A percentile compares a stretch with the other conserved stretches of the same genome.
Evolutionary conservation across 2,797 vertebrate genomes (phyloP).

Genomic region (Cyclura pinguis): DNA sequence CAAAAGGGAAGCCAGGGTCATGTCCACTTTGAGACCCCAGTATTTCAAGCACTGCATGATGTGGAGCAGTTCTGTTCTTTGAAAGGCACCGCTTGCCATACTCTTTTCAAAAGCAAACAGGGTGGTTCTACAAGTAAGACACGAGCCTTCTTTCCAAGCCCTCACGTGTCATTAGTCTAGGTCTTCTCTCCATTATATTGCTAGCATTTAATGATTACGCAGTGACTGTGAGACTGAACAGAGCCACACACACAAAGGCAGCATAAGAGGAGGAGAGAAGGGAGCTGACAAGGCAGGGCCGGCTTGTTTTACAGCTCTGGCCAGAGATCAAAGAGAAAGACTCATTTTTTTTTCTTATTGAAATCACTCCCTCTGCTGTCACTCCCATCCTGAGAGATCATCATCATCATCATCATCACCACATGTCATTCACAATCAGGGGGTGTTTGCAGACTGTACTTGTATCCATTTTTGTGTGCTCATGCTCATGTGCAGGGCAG

Average conservation of each 20-base stretch:
- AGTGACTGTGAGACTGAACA: slow-evolving; percentile 26
- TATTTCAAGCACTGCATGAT: background rate
- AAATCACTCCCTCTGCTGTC: slow-evolving; percentile 9
- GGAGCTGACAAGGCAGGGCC: background rate
- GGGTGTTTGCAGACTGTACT: background rate
- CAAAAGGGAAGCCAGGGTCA: background rate
- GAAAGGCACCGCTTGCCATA: background rate
- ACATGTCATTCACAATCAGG: background rate
- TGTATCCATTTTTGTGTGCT: background rate
- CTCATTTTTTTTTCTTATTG: background rate
- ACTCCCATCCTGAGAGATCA: background rate
- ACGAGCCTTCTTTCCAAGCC: background rate
- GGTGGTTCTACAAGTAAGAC: background rate
- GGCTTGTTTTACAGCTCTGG: slow-evolving; percentile 22
- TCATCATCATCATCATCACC: background rate
- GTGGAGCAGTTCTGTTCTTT: background rate
- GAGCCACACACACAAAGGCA: background rate
- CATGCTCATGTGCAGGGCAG: background rate
- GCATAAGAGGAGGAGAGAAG: background rate
- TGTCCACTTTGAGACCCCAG: background rate
- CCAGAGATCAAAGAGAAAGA: slow-evolving; percentile 13
- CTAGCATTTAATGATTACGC: background rate
- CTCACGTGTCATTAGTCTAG: background rate
- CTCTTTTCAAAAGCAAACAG: background rate
- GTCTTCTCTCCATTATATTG: background rate